Conservation (phyloP, 2,113 vertebrate genomes). For the Heterochromis multidens region DNA sequence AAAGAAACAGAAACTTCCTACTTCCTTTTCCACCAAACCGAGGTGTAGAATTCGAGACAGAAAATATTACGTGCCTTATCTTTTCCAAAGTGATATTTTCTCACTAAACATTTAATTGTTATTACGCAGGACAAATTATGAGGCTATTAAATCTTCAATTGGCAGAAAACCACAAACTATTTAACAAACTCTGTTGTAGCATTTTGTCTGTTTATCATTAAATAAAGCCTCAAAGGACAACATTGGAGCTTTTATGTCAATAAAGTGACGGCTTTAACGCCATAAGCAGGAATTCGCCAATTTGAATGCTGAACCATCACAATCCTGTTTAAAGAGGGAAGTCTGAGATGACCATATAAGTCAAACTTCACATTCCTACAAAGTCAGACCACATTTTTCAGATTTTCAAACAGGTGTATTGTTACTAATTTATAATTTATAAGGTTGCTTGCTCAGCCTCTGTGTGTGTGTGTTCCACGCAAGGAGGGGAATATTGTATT, state of each 20-base stretch:
- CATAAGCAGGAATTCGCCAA: background rate
- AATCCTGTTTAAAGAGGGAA: constrained; percentile 1
- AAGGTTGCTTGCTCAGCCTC: constrained; percentile 40
- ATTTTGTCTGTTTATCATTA: background rate
- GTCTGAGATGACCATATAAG: background rate
- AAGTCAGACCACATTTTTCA: constrained; percentile 43
- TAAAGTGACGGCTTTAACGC: background rate
- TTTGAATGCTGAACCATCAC: background rate
- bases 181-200: background rate
- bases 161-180: background rate
- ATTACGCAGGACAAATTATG: background rate
- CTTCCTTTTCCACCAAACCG: background rate
- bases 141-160: background rate
- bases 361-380: constrained; percentile 10
- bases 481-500: constrained; percentile 40
- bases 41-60: background rate
- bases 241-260: background rate
- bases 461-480: constrained; percentile 36
- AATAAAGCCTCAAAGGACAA: constrained; percentile 27
- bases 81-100: constrained; percentile 13
- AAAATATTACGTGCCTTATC: constrained; percentile 65
- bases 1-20: background rate
- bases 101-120: background rate
- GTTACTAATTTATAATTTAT: constrained; percentile 66
- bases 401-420: constrained; percentile 43